These are phyloP conservation scores for Odontesthes bonariensis DNA, from an alignment of 2,113 vertebrate species.

Conservation along the genomic window DNA sequence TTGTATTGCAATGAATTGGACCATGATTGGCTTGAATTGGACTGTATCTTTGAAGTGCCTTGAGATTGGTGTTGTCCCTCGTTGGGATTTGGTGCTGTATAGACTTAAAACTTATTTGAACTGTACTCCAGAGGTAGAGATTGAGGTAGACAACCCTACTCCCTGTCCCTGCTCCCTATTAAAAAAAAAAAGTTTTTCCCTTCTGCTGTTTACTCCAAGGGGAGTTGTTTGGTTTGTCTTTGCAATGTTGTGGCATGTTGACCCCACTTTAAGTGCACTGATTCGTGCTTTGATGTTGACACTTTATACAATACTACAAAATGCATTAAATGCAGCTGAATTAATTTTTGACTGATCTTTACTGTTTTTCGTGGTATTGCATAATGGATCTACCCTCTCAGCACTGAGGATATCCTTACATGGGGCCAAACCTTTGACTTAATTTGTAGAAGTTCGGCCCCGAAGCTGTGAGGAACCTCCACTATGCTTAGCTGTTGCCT, in stretches of 20 bases:
- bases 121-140: neutral
- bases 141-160: too few species aligned
- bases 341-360: neutral
- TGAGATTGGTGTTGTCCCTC: too few species aligned
- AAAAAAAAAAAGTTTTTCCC: neutral
- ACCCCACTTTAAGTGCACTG: neutral
- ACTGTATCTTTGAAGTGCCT: too few species aligned
- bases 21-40: too few species aligned
- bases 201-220: too few species aligned
- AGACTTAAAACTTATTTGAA: too few species aligned
- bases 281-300: neutral
- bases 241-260: neutral
- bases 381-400: neutral
- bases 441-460: neutral
- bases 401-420: neutral
- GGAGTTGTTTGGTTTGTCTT: neutral
- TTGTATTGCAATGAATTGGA: too few species aligned
- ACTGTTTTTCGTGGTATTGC: too few species aligned
- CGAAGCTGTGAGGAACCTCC: neutral
- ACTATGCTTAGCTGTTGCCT: neutral
- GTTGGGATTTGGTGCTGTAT: too few species aligned
- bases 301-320: neutral
- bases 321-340: neutral
- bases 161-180: neutral
- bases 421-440: neutral